A percentile compares a stretch with the other conserved stretches of the same genome.
Conservation (phyloP, 2,888 invertebrate species). For the Leptinotarsa tumamoca region DNA sequence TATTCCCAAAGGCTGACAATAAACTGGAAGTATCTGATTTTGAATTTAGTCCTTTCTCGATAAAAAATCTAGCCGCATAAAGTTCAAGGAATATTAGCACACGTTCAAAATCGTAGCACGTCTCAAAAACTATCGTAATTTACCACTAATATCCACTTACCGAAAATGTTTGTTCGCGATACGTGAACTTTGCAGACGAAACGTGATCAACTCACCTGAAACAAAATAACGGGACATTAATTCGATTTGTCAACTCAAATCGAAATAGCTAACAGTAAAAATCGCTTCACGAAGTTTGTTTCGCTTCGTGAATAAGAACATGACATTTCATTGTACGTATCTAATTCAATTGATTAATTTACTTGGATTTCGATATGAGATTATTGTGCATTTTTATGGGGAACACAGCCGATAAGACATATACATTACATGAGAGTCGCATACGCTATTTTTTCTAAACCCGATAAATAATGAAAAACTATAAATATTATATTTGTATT, state of each 20-base stretch:
- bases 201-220: constrained; percentile 15
- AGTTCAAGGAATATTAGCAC: too few species aligned
- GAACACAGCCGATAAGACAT: neutral
- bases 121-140: neutral
- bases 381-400: neutral
- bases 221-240: constrained; percentile 12
- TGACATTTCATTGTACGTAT: neutral
- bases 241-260: neutral
- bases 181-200: neutral
- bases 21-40: too few species aligned
- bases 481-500: too few species aligned
- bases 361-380: neutral
- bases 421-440: too few species aligned
- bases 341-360: neutral
- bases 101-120: too few species aligned
- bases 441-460: too few species aligned
- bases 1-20: too few species aligned
- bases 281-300: neutral
- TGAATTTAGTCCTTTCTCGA: too few species aligned
- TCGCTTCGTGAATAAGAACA: neutral
- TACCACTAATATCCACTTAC: neutral
- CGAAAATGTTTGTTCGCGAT: neutral
- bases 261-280: neutral
- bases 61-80: too few species aligned
- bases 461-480: too few species aligned